Evolutionary conservation across 2,888 invertebrate genomes (phyloP), one percentile per base, ranked within the genome.

Genomic region (Heteromyza rotundicornis): DNA sequence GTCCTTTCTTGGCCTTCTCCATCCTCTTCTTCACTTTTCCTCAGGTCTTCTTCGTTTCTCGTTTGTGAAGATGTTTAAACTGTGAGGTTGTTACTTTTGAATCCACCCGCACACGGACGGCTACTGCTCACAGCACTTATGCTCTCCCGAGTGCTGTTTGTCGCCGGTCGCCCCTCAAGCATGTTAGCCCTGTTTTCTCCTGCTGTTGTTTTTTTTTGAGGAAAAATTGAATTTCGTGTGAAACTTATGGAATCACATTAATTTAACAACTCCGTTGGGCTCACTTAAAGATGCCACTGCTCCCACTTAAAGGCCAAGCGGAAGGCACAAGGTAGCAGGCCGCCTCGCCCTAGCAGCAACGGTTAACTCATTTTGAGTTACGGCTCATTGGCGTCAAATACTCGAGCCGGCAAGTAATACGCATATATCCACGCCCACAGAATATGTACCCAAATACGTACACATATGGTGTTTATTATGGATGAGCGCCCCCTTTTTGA

Each of bases 171-270:
- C 10, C n/a, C n/a, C n/a, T n/a, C n/a, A 44, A 20, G 49, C 49
- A 56, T 54, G 47, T 44, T 40, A n/a, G 3, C 8, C 47, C 20
- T 17, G 19, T 47, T 20, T 3, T 19, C 3, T 51, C 47, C 51
- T 53, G 14, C 24, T 54, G 32, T 62, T 52, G 55, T 32, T 52
- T 61, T 54, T 27, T 20, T 16, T 66, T 68, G 69, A 70, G 65
- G 69, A 72, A 70, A 79, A 78, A 78, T 78, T 79, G 74, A 78
- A 77, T 78, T 79, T 74, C 76, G 73, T 72, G 77, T 75, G 71
- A 75, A 78, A 78, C 78, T 79, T 78, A 78, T 76, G 77, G 77
- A 70, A 72, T 66, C 65, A 72, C 76, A 78, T 78, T 78, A 78
- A 79, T 78, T 78, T 76, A 74, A 76, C 71, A 79, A 72, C 75